Evolutionary conservation across 92 coral and sea anemone genomes (phyloP).

Genomic region (Bergia sp.): DNA sequence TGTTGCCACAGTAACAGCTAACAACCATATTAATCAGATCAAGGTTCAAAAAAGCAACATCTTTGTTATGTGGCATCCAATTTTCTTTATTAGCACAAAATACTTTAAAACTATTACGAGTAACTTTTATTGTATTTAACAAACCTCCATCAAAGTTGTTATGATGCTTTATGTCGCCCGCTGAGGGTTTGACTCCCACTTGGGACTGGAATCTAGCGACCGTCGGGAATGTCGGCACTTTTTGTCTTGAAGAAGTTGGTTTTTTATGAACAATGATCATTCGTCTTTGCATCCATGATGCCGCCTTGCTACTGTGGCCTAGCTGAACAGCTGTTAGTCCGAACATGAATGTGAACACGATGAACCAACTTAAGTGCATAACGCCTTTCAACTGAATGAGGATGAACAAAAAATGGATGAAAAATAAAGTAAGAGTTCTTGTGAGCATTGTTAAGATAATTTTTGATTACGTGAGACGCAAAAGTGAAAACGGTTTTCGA

Average conservation of each 20-base stretch:
- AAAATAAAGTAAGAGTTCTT: too few relatives aligned
- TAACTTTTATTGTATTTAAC: background rate
- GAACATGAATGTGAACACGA: background rate
- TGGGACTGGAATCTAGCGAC: background rate
- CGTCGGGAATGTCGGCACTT: background rate
- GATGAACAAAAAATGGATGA: background rate
- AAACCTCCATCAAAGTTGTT: background rate
- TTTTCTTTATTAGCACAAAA: too few relatives aligned
- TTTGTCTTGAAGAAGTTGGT: background rate
- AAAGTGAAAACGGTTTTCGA: too few relatives aligned
- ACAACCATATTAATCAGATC: too few relatives aligned
- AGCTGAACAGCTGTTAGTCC: background rate
- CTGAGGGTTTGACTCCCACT: background rate
- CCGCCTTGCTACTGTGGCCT: background rate
- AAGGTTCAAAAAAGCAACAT: too few relatives aligned
- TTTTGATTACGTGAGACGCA: too few relatives aligned
- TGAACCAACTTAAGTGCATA: background rate
- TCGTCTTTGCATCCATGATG: background rate
- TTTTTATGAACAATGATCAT: background rate
- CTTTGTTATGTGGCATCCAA: too few relatives aligned
- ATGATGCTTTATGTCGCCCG: background rate
- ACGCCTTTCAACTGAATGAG: background rate
- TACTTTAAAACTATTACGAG: background rate
- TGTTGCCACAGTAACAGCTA: too few relatives aligned
- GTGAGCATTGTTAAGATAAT: too few relatives aligned